Percentiles rank a stretch among this genome's conserved stretches.
Conservation (phyloP, 2,797 vertebrate genomes). For the Lepilemur ruficaudatus region DNA sequence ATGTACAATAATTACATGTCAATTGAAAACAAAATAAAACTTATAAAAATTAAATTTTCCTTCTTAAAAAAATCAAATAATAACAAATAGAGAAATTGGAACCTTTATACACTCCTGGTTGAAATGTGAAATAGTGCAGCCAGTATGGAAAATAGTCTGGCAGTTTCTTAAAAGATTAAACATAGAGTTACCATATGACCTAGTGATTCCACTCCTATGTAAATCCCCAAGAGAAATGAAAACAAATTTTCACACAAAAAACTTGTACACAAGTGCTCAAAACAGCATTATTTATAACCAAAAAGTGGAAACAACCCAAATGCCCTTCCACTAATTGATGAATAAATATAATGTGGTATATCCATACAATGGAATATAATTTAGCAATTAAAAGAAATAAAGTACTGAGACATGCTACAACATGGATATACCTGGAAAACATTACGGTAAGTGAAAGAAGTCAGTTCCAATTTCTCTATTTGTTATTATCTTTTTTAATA, state of each 20-base stretch:
- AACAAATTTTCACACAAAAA: not conserved
- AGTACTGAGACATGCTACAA: not conserved
- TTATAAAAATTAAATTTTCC: not conserved
- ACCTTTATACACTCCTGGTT: not conserved
- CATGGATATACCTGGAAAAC: not conserved
- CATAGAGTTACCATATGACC: not conserved
- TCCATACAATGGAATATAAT: not conserved
- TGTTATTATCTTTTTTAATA: too few species aligned
- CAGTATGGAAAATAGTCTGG: not conserved
- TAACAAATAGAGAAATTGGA: not conserved
- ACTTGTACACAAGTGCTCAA: not conserved
- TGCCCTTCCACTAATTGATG: not conserved
- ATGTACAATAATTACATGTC: not conserved
- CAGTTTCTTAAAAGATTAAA: conserved; percentile 6
- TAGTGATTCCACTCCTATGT: not conserved
- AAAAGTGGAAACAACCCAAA: not conserved
- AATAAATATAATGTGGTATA: not conserved
- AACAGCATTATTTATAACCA: not conserved
- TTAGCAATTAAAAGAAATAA: not conserved
- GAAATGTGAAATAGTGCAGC: not conserved
- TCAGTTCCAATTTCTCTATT: not conserved
- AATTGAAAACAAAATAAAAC: not conserved
- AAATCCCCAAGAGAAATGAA: not conserved
- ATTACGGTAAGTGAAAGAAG: not conserved
- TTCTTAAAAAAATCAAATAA: not conserved